Conservation (phyloP, 2,113 vertebrate species). For the Chamaetylas fuelleborni region DNA sequence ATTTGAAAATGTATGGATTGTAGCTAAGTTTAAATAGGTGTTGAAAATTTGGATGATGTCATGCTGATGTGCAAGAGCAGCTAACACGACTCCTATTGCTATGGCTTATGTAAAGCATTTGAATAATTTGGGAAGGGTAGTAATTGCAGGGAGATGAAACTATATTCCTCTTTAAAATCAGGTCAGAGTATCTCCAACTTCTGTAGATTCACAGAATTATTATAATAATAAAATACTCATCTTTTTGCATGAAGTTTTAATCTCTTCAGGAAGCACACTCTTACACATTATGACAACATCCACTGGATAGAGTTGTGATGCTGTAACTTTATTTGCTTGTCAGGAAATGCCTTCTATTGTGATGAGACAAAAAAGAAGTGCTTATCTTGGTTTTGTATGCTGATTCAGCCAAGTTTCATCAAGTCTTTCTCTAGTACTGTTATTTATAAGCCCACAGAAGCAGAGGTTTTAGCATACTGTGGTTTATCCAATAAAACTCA, state of each 20-base stretch:
- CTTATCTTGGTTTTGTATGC: neutral
- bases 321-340: neutral
- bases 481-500: constrained; percentile 38
- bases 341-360: neutral
- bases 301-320: neutral
- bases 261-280: rapidly evolving
- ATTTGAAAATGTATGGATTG: neutral
- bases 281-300: neutral
- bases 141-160: neutral
- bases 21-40: neutral
- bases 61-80: neutral
- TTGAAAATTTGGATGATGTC: neutral
- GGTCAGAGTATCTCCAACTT: neutral
- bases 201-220: neutral
- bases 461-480: neutral
- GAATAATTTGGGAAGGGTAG: neutral
- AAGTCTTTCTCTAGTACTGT: constrained; percentile 20
- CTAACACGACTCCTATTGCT: neutral
- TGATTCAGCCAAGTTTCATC: neutral
- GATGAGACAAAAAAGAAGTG: neutral
- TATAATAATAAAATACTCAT: neutral
- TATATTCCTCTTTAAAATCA: neutral
- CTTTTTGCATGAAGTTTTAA: neutral
- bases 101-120: neutral
- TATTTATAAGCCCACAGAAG: constrained; percentile 32